Conservation (phyloP, 2,113 vertebrate genomes). For the Forbesichthys agassizii region DNA sequence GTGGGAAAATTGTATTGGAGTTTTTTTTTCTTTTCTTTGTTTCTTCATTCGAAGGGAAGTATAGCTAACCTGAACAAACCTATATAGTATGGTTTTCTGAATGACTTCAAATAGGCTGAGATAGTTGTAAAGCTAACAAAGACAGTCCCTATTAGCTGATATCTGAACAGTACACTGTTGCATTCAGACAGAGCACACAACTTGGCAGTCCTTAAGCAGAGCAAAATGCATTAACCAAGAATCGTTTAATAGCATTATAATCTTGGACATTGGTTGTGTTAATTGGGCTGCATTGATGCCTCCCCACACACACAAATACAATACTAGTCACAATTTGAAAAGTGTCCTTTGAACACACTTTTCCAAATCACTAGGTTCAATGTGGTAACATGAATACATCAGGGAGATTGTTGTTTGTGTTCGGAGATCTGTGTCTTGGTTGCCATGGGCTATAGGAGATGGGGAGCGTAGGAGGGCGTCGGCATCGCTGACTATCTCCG, state of each 20-base stretch:
- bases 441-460: conserved; percentile 67
- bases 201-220: too few species aligned
- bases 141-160: background rate
- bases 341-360: too few species aligned
- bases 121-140: background rate
- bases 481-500: conserved; percentile 72
- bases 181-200: background rate
- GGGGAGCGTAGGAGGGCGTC: conserved; percentile 72
- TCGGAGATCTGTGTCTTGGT: conserved; percentile 66
- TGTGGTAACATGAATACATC: conserved; percentile 45
- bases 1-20: background rate
- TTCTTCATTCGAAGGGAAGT: background rate
- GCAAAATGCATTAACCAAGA: background rate
- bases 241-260: conserved; percentile 21
- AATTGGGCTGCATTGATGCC: conserved; percentile 24
- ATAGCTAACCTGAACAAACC: background rate
- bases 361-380: too few species aligned
- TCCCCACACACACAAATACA: too few species aligned
- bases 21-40: background rate
- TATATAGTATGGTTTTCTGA: background rate
- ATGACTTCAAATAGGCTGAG: background rate
- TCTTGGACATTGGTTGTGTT: conserved; percentile 12
- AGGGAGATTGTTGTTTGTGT: conserved; percentile 66
- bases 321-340: too few species aligned
- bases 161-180: background rate